Conservation (phyloP, 2,797 vertebrate genomes). For the Sebastes minor region DNA sequence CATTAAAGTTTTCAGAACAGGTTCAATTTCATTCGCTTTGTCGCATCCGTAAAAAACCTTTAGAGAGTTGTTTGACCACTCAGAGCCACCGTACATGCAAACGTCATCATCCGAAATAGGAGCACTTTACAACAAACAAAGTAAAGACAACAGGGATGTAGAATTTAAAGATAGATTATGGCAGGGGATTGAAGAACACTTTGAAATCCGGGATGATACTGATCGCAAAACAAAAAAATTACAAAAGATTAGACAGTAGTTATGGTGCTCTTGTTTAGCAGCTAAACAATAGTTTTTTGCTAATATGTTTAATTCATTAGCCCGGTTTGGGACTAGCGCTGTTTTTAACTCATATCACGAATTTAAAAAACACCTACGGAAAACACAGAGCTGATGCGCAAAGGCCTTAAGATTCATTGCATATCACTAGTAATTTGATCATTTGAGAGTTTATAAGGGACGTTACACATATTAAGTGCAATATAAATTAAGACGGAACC, state of each 20-base stretch:
- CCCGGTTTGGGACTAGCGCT: no score
- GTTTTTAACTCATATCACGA: accelerated
- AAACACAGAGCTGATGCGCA: no score
- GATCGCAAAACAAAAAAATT: background rate
- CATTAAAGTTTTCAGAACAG: no score
- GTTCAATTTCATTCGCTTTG: no score
- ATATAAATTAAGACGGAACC: background rate
- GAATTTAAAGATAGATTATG: background rate
- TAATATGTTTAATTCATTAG: no score
- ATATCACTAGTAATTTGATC: background rate
- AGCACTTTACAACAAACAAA: background rate
- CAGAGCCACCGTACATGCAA: background rate
- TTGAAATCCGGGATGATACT: background rate
- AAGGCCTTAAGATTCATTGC: background rate
- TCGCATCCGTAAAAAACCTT: no score
- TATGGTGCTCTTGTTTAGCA: background rate
- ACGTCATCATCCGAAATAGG: background rate
- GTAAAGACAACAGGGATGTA: background rate
- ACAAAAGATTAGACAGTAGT: background rate
- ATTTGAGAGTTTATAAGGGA: background rate
- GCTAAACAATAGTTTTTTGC: background rate
- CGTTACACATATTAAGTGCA: background rate
- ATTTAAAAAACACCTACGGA: no score
- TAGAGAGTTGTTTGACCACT: background rate
- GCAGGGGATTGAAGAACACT: background rate